phyloP scores from a whole-genome alignment of 2,113 vertebrate genomes.

The Cebidichthys violaceus region DNA sequence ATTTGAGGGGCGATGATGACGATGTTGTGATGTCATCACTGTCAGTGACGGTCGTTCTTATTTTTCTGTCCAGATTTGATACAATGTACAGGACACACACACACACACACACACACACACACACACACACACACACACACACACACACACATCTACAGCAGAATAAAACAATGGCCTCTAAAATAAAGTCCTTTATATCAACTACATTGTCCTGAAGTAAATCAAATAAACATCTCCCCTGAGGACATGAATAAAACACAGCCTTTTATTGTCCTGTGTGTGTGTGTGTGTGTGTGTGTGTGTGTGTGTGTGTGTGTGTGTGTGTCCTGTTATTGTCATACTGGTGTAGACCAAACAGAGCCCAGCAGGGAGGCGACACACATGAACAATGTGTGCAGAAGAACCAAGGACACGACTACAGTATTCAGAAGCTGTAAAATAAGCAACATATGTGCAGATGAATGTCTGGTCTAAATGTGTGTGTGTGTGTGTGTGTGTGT shows the following conservation, averaged over 20 bases:
- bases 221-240: slow-evolving; percentile 61
- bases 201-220: slow-evolving; percentile 58
- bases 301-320: slow-evolving; percentile 22
- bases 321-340: slow-evolving; percentile 17
- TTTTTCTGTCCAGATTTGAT: too few relatives aligned
- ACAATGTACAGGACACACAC: too few relatives aligned
- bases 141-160: background rate
- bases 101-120: background rate
- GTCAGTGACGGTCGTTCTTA: too few relatives aligned
- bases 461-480: background rate
- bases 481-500: background rate
- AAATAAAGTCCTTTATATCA: slow-evolving; percentile 56
- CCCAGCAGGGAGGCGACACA: slow-evolving; percentile 26
- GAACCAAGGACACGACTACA: background rate
- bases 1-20: too few relatives aligned
- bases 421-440: background rate
- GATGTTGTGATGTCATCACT: too few relatives aligned
- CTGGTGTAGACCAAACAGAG: slow-evolving; percentile 43
- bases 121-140: slow-evolving; percentile 2
- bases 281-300: slow-evolving; percentile 3
- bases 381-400: slow-evolving; percentile 13
- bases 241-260: slow-evolving; percentile 35
- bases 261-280: slow-evolving; percentile 20
- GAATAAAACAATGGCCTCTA: slow-evolving; percentile 52
- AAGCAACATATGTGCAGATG: rapidly evolving